A percentile compares a stretch with the other conserved stretches of the same genome.
These are phyloP conservation scores for Neotragus pygmaeus DNA, from an alignment of 2,113 vertebrate species.

Conservation along the genomic window DNA sequence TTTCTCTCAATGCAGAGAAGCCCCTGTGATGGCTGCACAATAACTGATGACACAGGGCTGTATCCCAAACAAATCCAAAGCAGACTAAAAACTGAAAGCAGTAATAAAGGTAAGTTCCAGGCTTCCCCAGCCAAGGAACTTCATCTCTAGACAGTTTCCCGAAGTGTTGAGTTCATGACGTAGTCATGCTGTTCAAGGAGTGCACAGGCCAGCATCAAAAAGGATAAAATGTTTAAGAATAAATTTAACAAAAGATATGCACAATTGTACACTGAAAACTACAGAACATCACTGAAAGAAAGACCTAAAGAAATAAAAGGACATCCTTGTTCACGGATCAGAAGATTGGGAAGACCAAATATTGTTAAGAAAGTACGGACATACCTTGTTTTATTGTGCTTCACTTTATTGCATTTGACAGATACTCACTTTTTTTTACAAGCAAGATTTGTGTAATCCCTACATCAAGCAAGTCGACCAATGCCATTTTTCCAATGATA, in stretches of 20 bases:
- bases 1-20: neutral
- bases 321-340: neutral
- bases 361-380: neutral
- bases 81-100: neutral
- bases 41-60: neutral
- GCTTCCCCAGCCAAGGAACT: neutral
- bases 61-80: neutral
- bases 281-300: neutral
- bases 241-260: neutral
- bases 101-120: neutral
- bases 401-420: neutral
- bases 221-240: neutral
- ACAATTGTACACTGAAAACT: neutral
- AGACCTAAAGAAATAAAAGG: neutral
- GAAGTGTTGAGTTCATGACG: neutral
- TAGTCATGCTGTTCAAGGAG: neutral
- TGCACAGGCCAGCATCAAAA: neutral
- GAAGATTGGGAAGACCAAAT: neutral
- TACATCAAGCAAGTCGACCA: neutral
- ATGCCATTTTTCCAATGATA: neutral
- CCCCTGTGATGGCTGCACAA: neutral
- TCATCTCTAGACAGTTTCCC: neutral
- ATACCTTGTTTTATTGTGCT: neutral
- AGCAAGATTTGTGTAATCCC: neutral
- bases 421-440: neutral